phyloP scores from a whole-genome alignment of 2,113 vertebrate genomes.

The Pyrgilauda ruficollis region DNA sequence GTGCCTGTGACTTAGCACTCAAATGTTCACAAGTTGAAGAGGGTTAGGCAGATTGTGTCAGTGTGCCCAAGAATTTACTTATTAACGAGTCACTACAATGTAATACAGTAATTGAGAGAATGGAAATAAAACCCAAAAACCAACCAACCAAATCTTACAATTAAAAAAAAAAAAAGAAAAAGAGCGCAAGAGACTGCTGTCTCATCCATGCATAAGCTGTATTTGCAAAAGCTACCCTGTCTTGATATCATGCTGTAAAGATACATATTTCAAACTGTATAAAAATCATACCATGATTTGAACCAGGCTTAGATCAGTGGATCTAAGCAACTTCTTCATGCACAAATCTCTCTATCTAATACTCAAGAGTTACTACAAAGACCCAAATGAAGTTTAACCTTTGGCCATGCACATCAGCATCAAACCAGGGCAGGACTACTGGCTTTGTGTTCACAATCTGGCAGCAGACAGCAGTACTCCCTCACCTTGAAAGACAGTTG shows the following conservation, averaged over 20 bases:
- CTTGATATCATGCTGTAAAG: not conserved
- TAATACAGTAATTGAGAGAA: not conserved
- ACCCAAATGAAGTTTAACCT: not conserved
- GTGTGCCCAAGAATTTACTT: not conserved
- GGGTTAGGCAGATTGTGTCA: not conserved
- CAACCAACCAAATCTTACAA: not conserved
- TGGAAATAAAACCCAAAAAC: not conserved
- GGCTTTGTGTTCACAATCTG: fast-evolving
- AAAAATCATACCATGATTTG: not conserved
- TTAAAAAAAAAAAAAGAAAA: not conserved
- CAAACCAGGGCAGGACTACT: not conserved
- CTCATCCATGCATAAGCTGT: not conserved
- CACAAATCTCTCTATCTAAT: not conserved
- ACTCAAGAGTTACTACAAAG: not conserved
- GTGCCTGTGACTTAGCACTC: not conserved
- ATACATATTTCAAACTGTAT: not conserved
- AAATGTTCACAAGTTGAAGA: not conserved
- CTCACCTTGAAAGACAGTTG: not conserved
- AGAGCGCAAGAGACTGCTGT: not conserved
- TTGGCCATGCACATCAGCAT: not conserved
- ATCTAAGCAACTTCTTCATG: not conserved
- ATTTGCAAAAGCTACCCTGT: not conserved
- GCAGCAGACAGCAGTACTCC: not conserved
- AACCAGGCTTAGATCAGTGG: not conserved
- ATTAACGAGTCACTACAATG: not conserved